Evolutionary conservation across 2,113 vertebrate species (phyloP), one percentile per base, ranked within the genome.

Genomic region (Megaptera novaeangliae): DNA sequence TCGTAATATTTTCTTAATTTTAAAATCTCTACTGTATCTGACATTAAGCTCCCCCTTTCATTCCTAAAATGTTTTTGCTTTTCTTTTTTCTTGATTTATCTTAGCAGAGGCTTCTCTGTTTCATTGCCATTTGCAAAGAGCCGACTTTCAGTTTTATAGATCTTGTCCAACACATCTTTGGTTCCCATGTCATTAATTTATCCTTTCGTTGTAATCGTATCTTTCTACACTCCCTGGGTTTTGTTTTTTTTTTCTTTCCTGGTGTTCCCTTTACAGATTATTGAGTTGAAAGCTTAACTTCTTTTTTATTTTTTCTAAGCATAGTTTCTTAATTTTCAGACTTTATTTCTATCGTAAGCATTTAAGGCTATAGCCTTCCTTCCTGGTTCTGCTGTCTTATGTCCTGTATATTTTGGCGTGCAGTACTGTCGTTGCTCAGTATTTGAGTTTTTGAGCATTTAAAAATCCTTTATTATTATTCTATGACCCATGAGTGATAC

Each of bases 141-240:
- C 59, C 1, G 1, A 0, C 46, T 29, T 8, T 21, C 2, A 0
- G 15, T 11, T 13, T 34, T 0, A 29, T 2, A 29, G 39, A 14
- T 12, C 59, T 0, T 0, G 4, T 14, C 34, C 2, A 1, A 4
- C 0, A 15, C 11, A 6, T n/a, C 61, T 59, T 59, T 49, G 83
- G 63, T 36, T 66, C 52, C 66, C 6, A 1, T 20, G 23, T 31
- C 46, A 8, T 57, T 59, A 25, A 46, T 49, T 49, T 39, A 18
- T 68, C 49, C 31, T 63, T 21, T 17, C 27, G 1, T 12, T 7
- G 25, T 27, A 49, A 3, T 52, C 4, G 0, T 6, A 36, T 57
- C 46, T 15, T 44, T 57, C 57, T 20, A 1, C 0, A 6, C 34
- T 9, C 46, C 61, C 23, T 6, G 8, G 15, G 25, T 27, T 52